phyloP scores from a whole-genome alignment of 2,797 vertebrate genomes.

The Cebuella pygmaea region DNA sequence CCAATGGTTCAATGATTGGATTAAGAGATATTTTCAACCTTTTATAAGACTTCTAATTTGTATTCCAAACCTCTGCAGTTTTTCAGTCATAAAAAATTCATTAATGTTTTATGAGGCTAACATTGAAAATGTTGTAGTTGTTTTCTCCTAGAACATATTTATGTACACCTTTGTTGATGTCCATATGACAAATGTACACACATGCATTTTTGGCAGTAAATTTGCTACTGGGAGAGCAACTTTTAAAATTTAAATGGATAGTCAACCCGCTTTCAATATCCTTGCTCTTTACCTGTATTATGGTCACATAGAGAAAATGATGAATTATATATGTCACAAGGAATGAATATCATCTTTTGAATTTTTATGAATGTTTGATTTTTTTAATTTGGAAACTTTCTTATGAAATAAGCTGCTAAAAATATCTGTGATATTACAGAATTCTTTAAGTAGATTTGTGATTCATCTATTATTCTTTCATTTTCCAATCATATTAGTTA shows the following conservation, averaged over 20 bases:
- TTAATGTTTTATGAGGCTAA: slow-evolving; percentile 66
- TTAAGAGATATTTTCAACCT: neutral
- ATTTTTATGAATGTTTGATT: slow-evolving; percentile 75
- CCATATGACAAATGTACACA: neutral
- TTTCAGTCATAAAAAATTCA: slow-evolving; percentile 64
- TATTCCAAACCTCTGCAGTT: neutral
- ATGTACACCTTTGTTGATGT: slow-evolving; percentile 41
- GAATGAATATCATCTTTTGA: slow-evolving; percentile 71
- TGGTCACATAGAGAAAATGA: slow-evolving; percentile 50
- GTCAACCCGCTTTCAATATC: slow-evolving; percentile 38
- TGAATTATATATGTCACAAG: slow-evolving; percentile 58
- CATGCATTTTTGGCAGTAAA: neutral
- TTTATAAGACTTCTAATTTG: slow-evolving; percentile 45
- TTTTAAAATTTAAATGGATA: slow-evolving; percentile 41
- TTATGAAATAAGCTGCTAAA: slow-evolving; percentile 56
- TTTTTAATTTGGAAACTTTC: slow-evolving; percentile 48
- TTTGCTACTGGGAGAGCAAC: neutral
- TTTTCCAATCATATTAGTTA: slow-evolving; percentile 67
- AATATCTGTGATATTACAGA: slow-evolving; percentile 60
- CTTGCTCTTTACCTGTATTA: slow-evolving; percentile 59
- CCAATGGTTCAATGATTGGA: neutral
- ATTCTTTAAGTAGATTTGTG: slow-evolving; percentile 58
- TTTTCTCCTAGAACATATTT: slow-evolving; percentile 57
- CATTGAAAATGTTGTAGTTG: slow-evolving; percentile 53
- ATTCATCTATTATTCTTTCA: slow-evolving; percentile 55